Conservation (phyloP, 2,888 invertebrate species). For the Caenorhabditis imperialis region DNA sequence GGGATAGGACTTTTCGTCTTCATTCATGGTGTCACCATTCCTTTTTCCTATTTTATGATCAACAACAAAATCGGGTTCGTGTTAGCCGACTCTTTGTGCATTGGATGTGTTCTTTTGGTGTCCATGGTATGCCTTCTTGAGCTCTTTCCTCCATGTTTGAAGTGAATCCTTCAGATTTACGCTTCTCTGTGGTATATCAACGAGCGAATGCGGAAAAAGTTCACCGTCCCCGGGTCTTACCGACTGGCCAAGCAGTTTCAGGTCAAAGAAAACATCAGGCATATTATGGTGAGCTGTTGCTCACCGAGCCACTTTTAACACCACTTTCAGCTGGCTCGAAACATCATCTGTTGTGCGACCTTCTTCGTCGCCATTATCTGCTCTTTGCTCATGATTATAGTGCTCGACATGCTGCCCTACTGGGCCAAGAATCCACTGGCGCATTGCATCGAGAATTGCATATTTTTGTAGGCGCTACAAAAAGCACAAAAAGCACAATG, state of each 20-base stretch:
- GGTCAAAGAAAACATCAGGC: slow-evolving; percentile 39
- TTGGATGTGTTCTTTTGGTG: slow-evolving; percentile 13
- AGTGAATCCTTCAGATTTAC: slow-evolving; percentile 14
- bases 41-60: slow-evolving; percentile 39
- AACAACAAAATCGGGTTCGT: slow-evolving; percentile 27
- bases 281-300: slow-evolving; percentile 23
- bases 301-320: neutral
- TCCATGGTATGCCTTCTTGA: neutral
- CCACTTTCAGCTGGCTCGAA: slow-evolving; percentile 28
- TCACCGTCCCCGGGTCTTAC: slow-evolving; percentile 10
- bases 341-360: slow-evolving; percentile 26
- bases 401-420: slow-evolving; percentile 20
- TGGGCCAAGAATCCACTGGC: slow-evolving; percentile 31
- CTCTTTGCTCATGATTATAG: slow-evolving; percentile 22
- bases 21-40: slow-evolving; percentile 24
- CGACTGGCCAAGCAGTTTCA: slow-evolving; percentile 37
- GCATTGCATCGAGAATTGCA: slow-evolving; percentile 35
- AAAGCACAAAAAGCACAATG: neutral
- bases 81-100: slow-evolving; percentile 26
- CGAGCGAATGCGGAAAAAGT: neutral
- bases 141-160: neutral
- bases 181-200: slow-evolving; percentile 12
- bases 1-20: slow-evolving; percentile 6
- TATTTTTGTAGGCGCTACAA: slow-evolving; percentile 5
- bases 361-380: slow-evolving; percentile 35